A percentile compares a stretch with the other conserved stretches of the same genome.
phyloP scores from a whole-genome alignment of 2,113 vertebrate genomes.

The Neolamprologus cancellatus region DNA sequence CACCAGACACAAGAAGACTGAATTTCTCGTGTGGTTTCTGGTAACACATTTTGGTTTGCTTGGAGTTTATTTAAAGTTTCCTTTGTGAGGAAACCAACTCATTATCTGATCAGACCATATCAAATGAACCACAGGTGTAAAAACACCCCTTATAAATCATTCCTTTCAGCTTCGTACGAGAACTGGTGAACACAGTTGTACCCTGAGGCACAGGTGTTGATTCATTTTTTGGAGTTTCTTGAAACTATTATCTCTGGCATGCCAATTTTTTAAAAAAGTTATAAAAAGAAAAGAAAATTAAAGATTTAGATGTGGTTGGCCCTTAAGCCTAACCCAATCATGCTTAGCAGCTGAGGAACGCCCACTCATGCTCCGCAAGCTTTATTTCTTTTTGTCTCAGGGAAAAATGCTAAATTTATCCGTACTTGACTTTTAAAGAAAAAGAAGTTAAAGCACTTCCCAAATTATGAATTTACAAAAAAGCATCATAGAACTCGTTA shows the following conservation, averaged over 20 bases:
- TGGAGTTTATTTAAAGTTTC: neutral
- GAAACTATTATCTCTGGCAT: neutral
- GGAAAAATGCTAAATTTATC: neutral
- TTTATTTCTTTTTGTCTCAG: neutral
- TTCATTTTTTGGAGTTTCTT: neutral
- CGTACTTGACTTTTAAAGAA: neutral
- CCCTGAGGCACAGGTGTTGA: neutral
- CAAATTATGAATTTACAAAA: neutral
- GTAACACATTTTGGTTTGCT: neutral
- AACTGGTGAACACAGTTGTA: neutral
- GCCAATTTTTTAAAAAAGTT: accelerated
- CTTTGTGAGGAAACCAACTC: neutral
- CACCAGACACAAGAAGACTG: neutral
- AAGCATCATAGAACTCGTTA: neutral
- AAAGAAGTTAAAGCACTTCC: neutral
- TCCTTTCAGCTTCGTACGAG: neutral
- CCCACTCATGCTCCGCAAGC: neutral
- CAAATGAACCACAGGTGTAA: neutral
- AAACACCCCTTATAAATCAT: neutral
- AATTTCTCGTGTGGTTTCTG: neutral
- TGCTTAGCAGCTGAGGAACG: neutral
- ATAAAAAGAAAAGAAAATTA: neutral
- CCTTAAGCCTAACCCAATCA: neutral
- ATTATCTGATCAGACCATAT: neutral
- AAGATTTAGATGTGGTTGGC: neutral